Conservation (phyloP, 2,797 vertebrate genomes). For the Characodon lateralis region DNA sequence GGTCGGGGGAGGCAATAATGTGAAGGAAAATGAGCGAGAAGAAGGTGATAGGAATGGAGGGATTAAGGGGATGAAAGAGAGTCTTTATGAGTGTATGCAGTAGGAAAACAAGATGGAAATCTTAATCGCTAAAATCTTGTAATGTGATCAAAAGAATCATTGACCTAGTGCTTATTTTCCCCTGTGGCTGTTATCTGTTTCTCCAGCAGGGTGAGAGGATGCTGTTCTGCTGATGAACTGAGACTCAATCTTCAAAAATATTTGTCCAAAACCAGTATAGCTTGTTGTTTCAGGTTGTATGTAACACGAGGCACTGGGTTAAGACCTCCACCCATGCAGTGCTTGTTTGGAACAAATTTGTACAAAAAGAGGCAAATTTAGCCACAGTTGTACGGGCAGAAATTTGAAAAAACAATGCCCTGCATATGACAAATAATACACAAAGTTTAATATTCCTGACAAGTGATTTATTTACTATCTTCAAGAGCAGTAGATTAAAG, state of each 20-base stretch:
- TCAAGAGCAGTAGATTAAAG: not conserved
- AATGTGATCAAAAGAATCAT: conserved; percentile 59
- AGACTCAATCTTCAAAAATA: conserved; percentile 28
- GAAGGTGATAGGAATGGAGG: conserved; percentile 11
- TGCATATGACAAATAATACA: too few relatives aligned
- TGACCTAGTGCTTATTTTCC: conserved; percentile 52
- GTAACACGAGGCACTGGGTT: conserved; percentile 5
- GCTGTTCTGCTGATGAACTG: conserved; percentile 39
- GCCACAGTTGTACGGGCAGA: not conserved
- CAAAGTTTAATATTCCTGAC: too few relatives aligned
- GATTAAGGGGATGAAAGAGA: conserved; percentile 24
- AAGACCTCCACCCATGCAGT: not conserved
- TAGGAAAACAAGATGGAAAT: conserved; percentile 35
- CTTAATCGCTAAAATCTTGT: conserved; percentile 46
- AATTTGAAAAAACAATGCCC: not conserved
- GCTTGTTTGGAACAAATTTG: conserved; percentile 14
- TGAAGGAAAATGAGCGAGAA: not conserved
- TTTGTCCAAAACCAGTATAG: conserved; percentile 15
- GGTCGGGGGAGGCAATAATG: not conserved
- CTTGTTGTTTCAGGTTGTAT: conserved; percentile 28
- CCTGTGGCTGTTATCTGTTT: conserved; percentile 45
- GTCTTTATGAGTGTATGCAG: conserved; percentile 19
- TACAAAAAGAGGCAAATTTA: not conserved
- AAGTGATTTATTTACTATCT: not conserved
- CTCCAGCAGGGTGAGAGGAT: conserved; percentile 31